Percentiles rank a stretch among this genome's conserved stretches.
Evolutionary conservation across 2,888 invertebrate species (phyloP).

Genomic region (Aromia moschata): DNA sequence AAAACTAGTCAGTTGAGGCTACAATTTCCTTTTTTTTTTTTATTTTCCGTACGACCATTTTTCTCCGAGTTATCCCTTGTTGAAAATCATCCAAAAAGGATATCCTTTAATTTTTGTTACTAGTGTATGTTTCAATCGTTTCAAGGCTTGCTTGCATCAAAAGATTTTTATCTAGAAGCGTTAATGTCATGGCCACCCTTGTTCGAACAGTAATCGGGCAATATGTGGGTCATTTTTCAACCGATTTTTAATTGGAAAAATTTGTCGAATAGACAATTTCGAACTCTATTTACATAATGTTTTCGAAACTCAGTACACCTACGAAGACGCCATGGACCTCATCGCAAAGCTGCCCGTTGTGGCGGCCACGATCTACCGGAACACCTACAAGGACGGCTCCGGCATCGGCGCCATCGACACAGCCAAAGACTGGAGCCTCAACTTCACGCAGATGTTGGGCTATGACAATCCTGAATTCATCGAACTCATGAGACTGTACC

Average conservation of each 20-base stretch:
- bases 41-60: no score
- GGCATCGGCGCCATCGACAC: slow-evolving; percentile 89
- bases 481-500: slow-evolving; percentile 91
- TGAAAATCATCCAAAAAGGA: no score
- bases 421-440: slow-evolving; percentile 91
- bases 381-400: slow-evolving; percentile 84
- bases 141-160: no score
- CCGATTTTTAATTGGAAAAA: not conserved
- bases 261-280: not conserved
- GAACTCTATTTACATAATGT: no score
- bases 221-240: not conserved
- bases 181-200: no score
- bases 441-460: slow-evolving; percentile 92
- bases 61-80: no score
- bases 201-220: not conserved
- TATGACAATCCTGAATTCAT: slow-evolving; percentile 85
- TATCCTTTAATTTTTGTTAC: no score
- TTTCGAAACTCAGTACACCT: slow-evolving; percentile 77
- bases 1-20: no score
- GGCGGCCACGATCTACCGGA: slow-evolving; percentile 94
- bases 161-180: no score
- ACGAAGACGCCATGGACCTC: slow-evolving; percentile 94
- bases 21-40: no score
- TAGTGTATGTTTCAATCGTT: no score
- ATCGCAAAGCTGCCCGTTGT: slow-evolving; percentile 95